Percentiles rank a stretch among this genome's conserved stretches.
These are phyloP conservation scores for Entomobrya proxima DNA, from an alignment of 2,888 invertebrate genomes.

Conservation along the genomic window DNA sequence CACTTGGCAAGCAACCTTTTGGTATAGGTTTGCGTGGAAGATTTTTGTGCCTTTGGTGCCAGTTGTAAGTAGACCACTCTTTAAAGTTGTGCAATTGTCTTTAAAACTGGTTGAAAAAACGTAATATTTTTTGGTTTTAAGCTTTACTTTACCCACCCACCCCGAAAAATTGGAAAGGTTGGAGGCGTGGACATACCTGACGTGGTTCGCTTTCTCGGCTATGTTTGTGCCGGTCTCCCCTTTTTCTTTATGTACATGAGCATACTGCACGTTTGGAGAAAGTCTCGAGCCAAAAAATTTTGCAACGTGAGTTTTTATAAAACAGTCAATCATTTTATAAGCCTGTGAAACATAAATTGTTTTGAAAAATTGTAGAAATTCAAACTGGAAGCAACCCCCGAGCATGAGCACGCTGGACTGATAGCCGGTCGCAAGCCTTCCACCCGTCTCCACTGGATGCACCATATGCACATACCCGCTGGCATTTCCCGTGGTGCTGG, in stretches of 20 bases:
- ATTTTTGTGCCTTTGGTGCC: background rate
- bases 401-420: background rate
- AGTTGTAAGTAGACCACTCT: constrained; percentile 24
- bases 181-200: background rate
- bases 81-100: too few species aligned
- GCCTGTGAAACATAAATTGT: background rate
- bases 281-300: background rate
- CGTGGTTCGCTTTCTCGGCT: background rate
- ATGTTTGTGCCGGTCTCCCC: background rate
- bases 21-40: constrained; percentile 30
- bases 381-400: background rate
- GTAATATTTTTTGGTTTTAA: background rate
- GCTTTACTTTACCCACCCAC: background rate
- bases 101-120: too few species aligned
- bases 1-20: constrained; percentile 21
- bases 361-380: constrained; percentile 8
- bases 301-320: background rate
- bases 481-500: constrained; percentile 13
- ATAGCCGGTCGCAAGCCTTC: background rate
- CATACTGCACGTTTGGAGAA: background rate
- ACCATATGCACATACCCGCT: background rate
- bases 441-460: constrained; percentile 31
- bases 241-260: background rate
- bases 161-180: background rate
- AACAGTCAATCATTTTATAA: background rate